Percentiles rank a stretch among this genome's conserved stretches.
Conservation (phyloP, 1,140 invertebrate genomes). For the Euglossa dilemma region DNA sequence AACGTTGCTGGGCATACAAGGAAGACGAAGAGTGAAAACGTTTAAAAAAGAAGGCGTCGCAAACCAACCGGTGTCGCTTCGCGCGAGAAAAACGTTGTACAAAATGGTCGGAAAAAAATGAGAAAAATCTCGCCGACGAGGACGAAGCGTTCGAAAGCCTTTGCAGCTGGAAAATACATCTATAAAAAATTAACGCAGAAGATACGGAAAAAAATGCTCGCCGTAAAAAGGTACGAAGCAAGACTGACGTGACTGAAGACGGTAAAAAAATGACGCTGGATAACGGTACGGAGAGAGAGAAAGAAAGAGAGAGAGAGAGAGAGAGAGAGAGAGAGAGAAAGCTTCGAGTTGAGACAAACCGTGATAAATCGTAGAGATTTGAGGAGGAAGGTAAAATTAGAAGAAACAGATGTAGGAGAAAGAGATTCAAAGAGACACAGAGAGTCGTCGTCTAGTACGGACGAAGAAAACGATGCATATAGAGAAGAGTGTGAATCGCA, state of each 20-base stretch:
- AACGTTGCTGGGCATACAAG: conserved; percentile 52
- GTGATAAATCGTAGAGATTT: neutral
- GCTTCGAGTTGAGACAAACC: neutral
- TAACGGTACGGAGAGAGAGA: conserved; percentile 9
- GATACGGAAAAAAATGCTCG: neutral
- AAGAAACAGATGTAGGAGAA: neutral
- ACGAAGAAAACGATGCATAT: neutral
- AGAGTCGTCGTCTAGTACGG: neutral
- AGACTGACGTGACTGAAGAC: neutral
- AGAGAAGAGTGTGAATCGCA: conserved; percentile 43
- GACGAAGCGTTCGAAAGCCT: conserved; percentile 8
- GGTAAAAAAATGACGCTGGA: neutral
- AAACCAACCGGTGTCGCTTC: neutral
- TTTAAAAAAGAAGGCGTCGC: conserved; percentile 24
- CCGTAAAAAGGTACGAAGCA: neutral
- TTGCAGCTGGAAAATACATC: neutral
- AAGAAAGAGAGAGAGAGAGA: conserved; percentile 28
- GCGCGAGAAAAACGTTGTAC: conserved; percentile 19
- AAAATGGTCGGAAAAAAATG: conserved; percentile 28
- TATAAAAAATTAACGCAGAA: conserved; percentile 13
- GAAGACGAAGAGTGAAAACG: conserved; percentile 39
- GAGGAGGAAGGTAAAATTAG: neutral
- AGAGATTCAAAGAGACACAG: neutral
- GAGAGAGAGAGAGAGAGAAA: conserved; percentile 32
- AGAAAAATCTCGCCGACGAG: conserved; percentile 13